phyloP scores from a whole-genome alignment of 2,113 vertebrate genomes.

The Saccopteryx leptura region DNA sequence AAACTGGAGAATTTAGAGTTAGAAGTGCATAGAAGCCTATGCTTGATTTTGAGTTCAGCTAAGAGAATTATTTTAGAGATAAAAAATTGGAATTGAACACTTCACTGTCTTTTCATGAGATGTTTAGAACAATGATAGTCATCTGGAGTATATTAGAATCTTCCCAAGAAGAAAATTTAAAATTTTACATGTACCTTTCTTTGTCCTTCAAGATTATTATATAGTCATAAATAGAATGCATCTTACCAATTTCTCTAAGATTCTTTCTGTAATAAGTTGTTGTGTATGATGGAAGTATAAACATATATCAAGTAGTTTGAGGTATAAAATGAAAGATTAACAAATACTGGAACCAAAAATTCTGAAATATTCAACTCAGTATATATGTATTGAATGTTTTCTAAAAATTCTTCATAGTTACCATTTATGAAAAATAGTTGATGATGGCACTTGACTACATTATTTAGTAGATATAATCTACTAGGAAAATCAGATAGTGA shows the following conservation, averaged over 20 bases:
- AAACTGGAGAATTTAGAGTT: background rate
- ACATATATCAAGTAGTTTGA: background rate
- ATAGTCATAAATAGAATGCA: background rate
- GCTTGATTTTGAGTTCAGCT: background rate
- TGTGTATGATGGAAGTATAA: background rate
- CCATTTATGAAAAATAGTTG: background rate
- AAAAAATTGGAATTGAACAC: background rate
- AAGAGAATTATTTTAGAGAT: background rate
- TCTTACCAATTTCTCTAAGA: background rate
- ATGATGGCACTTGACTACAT: background rate
- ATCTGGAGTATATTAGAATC: background rate
- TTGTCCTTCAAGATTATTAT: background rate
- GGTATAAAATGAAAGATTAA: background rate
- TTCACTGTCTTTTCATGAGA: background rate
- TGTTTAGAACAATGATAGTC: background rate
- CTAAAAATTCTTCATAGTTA: background rate
- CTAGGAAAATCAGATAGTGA: background rate
- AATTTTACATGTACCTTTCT: background rate
- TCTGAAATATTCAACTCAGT: background rate
- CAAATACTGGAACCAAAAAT: background rate
- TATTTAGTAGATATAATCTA: background rate
- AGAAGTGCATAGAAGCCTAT: background rate
- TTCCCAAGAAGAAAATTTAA: background rate
- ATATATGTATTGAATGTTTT: constrained; percentile 16
- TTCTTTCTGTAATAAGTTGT: background rate